Conservation (phyloP, 2,888 invertebrate species). For the Tortricodes alternella region DNA sequence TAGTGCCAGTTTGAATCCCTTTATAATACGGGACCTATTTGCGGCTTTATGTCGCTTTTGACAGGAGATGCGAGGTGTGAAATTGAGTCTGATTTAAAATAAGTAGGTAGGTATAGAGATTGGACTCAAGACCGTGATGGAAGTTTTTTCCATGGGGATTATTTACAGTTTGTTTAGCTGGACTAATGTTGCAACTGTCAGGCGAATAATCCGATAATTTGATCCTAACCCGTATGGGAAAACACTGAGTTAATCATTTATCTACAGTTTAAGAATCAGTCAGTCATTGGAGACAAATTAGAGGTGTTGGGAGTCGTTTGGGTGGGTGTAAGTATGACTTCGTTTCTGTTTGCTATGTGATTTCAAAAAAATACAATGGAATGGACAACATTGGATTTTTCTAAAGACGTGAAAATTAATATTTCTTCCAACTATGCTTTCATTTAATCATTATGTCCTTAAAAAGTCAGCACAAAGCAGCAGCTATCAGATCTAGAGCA, state of each 20-base stretch:
- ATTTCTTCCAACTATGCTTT: too few species aligned
- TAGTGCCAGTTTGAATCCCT: conserved; percentile 75
- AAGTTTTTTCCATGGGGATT: conserved; percentile 65
- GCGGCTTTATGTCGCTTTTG: conserved; percentile 78
- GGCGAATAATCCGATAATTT: conserved; percentile 28
- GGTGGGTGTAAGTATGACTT: too few species aligned
- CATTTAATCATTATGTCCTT: too few species aligned
- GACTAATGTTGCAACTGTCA: conserved; percentile 63
- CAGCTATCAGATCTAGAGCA: too few species aligned
- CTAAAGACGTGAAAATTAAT: too few species aligned
- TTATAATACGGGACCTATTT: conserved; percentile 74
- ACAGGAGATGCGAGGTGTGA: conserved; percentile 81
- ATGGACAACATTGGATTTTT: too few species aligned
- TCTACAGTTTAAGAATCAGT: not conserved
- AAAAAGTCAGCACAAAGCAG: too few species aligned
- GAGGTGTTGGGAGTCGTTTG: too few species aligned
- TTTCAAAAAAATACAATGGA: too few species aligned
- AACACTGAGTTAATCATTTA: conserved; percentile 11
- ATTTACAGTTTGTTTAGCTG: conserved; percentile 74
- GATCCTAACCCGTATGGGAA: conserved; percentile 20
- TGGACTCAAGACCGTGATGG: conserved; percentile 70
- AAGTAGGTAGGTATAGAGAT: conserved; percentile 58
- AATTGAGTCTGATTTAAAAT: conserved; percentile 78
- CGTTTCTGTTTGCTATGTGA: too few species aligned
- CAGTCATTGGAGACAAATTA: not conserved